phyloP scores from a whole-genome alignment of 30 jellyfish, hydroid and myxozoan genomes.

The Chrysaora quinquecirrha region DNA sequence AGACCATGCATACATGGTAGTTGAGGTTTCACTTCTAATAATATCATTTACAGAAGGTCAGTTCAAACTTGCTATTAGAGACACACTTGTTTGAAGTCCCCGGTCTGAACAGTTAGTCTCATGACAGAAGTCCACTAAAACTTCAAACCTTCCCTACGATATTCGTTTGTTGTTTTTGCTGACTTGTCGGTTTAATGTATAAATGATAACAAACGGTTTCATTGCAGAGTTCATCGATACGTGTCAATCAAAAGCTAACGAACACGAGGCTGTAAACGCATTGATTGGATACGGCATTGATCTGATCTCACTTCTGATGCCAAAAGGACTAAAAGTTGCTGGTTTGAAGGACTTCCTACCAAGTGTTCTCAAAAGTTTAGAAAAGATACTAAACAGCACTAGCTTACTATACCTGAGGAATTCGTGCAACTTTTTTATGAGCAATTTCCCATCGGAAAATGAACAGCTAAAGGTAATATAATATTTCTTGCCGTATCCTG shows the following conservation, averaged over 20 bases:
- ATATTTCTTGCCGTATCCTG: too few relatives aligned
- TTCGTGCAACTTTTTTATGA: conserved; percentile 61
- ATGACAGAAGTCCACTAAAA: too few relatives aligned
- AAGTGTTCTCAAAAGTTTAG: conserved; percentile 27
- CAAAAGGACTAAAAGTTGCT: conserved; percentile 33
- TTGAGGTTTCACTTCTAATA: too few relatives aligned
- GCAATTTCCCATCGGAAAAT: conserved; percentile 30
- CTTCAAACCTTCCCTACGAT: too few relatives aligned
- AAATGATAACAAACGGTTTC: too few relatives aligned
- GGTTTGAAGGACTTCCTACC: conserved; percentile 49
- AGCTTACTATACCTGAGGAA: conserved; percentile 56
- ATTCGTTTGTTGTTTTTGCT: too few relatives aligned
- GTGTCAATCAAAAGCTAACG: conserved; percentile 38
- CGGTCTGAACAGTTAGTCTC: too few relatives aligned
- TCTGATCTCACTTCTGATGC: conserved; percentile 71
- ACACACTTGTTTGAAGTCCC: too few relatives aligned
- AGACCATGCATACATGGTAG: too few relatives aligned
- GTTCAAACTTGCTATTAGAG: too few relatives aligned
- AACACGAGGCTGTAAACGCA: conserved; percentile 32
- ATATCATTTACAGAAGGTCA: too few relatives aligned
- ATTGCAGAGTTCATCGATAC: conserved; percentile 63
- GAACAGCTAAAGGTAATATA: conserved; percentile 64
- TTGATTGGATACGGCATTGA: conserved; percentile 73
- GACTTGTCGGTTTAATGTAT: too few relatives aligned
- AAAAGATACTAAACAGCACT: conserved; percentile 49